Percentiles rank a stretch among this genome's conserved stretches.
Conservation (phyloP, 2,113 vertebrate genomes). For the Bettongia penicillata region DNA sequence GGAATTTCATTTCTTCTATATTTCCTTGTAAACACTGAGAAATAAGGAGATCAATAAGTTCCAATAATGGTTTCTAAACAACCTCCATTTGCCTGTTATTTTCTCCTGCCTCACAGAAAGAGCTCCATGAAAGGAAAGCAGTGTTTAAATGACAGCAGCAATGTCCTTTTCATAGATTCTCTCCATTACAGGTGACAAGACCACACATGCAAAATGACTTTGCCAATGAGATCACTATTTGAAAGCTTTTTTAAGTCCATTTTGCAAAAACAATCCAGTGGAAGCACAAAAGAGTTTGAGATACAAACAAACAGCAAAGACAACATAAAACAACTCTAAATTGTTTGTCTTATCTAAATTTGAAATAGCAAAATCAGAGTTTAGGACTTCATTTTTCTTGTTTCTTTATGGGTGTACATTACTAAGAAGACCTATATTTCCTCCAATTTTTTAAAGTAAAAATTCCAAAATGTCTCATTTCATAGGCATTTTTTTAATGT, state of each 20-base stretch:
- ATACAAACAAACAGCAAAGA: not conserved
- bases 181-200: conserved; percentile 9
- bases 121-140: conserved; percentile 11
- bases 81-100: not conserved
- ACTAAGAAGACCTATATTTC: conserved; percentile 19
- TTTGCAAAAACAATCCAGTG: conserved; percentile 40
- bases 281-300: conserved; percentile 18
- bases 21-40: conserved; percentile 60
- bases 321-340: not conserved
- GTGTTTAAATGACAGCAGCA: conserved; percentile 2
- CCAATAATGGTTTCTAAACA: not conserved
- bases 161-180: conserved; percentile 45
- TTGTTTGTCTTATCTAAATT: conserved; percentile 30
- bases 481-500: conserved; percentile 29
- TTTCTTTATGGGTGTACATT: not conserved
- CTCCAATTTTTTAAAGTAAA: conserved; percentile 38
- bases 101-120: not conserved
- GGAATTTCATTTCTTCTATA: conserved; percentile 63
- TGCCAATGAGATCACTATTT: conserved; percentile 12
- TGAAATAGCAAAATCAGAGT: conserved; percentile 15
- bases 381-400: conserved; percentile 38
- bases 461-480: not conserved
- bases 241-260: conserved; percentile 52
- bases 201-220: conserved; percentile 44
- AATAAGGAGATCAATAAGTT: conserved; percentile 44